Conservation (phyloP, 1,140 invertebrate species). For the Coelopa frigida region DNA sequence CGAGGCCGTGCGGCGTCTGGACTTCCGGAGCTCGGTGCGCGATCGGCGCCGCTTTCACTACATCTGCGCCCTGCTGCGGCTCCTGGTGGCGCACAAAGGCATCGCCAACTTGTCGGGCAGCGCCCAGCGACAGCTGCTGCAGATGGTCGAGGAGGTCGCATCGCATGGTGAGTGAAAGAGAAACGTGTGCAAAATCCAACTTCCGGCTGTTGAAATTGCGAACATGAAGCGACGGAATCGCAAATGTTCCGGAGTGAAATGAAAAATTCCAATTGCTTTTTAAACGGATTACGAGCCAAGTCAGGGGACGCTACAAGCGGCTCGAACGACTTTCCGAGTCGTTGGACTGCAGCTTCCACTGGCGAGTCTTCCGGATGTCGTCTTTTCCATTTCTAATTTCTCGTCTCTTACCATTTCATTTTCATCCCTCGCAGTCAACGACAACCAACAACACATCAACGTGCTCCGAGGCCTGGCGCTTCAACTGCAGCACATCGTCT, state of each 20-base stretch:
- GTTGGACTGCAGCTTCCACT: too few species aligned
- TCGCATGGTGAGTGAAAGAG: slow-evolving; percentile 61
- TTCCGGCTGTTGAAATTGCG: too few species aligned
- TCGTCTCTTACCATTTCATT: not conserved
- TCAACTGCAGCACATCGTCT: slow-evolving; percentile 63
- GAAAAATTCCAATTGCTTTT: too few species aligned
- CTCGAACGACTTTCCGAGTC: too few species aligned
- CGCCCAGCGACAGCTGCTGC: slow-evolving; percentile 86
- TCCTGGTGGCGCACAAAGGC: slow-evolving; percentile 78
- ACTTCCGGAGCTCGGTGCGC: slow-evolving; percentile 88
- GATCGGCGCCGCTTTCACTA: slow-evolving; percentile 94
- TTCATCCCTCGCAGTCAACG: slow-evolving; percentile 56
- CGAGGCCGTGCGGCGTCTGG: slow-evolving; percentile 88
- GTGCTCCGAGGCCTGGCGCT: slow-evolving; percentile 68
- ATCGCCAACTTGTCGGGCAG: slow-evolving; percentile 79
- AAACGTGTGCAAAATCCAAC: too few species aligned
- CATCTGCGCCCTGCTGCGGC: slow-evolving; percentile 84
- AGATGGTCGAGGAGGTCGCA: slow-evolving; percentile 90
- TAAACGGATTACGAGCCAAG: too few species aligned
- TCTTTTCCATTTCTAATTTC: not conserved
- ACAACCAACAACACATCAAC: slow-evolving; percentile 82
- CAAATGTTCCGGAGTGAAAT: too few species aligned
- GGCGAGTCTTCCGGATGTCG: too few species aligned
- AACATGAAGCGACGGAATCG: too few species aligned
- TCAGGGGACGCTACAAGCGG: too few species aligned